Evolutionary conservation across 1,140 invertebrate genomes (phyloP), one percentile per base, ranked within the genome.

Genomic region (Bactericera cockerelli): DNA sequence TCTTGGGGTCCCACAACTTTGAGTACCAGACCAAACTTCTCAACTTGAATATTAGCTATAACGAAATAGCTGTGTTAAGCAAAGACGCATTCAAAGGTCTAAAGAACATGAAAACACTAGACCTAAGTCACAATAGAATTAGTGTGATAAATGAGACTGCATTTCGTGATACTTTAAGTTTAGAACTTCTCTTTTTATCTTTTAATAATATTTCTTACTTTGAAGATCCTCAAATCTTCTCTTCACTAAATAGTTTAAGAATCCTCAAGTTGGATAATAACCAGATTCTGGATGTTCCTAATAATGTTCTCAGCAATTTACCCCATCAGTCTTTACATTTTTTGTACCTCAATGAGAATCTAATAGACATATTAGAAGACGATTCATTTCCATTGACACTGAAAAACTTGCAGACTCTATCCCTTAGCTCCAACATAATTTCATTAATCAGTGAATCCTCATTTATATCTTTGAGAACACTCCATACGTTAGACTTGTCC

Each of bases 71-170:
- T 63, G 75, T 73, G 39, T 67, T 89, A 28, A 76, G 83, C 26
- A 86, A 86, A 64, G 83, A 84, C 60, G 80, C 84, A 1, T 82
- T 90, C 63, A 77, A 81, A 63, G 87, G 89, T 4, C 71, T 93
- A 3, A 79, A 76, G 11, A 74, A 79, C 26, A 71, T 91, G 4
- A 70, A 75, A 36, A 72, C 79, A 28, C 71, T 92, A 49, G 81
- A 90, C 68, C 70, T 93, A 11, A 82, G 84, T 55, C 73, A 79
- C 61, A 94, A 94, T 71, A 79, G 81, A 61, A 81, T 94, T 63
- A 78, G 81, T 58, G 74, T 76, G 28, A 75, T 93, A 59, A 77
- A 86, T 66, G 70, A 75, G 24, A 76, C 80, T 61, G 79, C 83
- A 10, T 88, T 93, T 67, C 76, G 76, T 42, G 81, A 84, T 67